These are phyloP conservation scores for Nebria brevicollis DNA, from an alignment of 2,888 invertebrate genomes.

Conservation along the genomic window DNA sequence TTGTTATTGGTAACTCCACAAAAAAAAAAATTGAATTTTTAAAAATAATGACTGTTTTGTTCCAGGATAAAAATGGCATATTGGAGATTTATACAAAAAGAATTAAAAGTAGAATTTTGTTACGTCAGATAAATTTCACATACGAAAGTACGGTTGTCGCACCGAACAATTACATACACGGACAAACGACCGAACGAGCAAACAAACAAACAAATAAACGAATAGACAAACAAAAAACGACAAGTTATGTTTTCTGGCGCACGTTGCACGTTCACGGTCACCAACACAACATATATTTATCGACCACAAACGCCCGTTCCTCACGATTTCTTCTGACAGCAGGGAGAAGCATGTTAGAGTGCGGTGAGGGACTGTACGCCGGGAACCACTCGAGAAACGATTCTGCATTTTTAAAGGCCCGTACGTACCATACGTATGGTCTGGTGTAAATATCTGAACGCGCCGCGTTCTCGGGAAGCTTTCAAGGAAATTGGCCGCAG, in stretches of 20 bases:
- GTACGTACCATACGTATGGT: constrained; percentile 35
- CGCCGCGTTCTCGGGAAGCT: constrained; percentile 54
- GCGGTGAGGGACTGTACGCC: constrained; percentile 8
- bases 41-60: neutral
- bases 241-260: neutral
- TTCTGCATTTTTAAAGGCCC: constrained; percentile 60
- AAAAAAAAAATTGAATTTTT: neutral
- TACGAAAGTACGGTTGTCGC: neutral
- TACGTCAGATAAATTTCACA: neutral
- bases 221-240: neutral
- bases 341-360: neutral
- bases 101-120: neutral
- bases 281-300: constrained; percentile 1
- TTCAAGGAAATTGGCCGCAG: constrained; percentile 59
- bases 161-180: constrained; percentile 1
- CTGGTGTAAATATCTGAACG: constrained; percentile 46
- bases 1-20: neutral
- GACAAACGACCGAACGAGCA: neutral
- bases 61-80: neutral
- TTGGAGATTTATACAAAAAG: neutral
- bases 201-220: no score
- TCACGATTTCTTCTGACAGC: neutral
- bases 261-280: neutral
- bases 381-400: constrained; percentile 50
- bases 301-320: constrained; percentile 1